A percentile compares a stretch with the other conserved stretches of the same genome.
Conservation (phyloP, 92 coral and sea anemone genomes). For the Blastomussa wellsi region DNA sequence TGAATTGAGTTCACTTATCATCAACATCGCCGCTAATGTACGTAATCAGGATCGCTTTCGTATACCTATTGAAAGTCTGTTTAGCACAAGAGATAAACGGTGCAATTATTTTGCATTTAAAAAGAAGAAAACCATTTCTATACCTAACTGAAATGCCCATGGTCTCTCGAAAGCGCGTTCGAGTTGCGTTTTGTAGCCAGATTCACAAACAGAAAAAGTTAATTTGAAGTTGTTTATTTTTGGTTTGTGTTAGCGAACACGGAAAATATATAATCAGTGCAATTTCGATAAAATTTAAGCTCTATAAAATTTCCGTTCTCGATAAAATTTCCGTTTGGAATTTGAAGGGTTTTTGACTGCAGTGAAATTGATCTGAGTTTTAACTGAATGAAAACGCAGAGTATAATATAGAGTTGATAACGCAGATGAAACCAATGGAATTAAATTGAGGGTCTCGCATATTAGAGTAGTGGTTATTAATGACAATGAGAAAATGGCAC, state of each 20-base stretch:
- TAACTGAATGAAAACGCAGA: background rate
- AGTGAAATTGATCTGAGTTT: background rate
- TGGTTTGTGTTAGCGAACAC: background rate
- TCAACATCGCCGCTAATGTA: background rate
- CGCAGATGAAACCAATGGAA: too few species aligned
- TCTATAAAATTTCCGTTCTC: background rate
- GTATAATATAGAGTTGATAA: background rate
- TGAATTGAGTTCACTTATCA: background rate
- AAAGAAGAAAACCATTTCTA: background rate
- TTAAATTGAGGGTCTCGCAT: too few species aligned
- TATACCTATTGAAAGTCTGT: background rate
- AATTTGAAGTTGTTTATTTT: background rate
- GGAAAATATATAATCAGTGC: background rate
- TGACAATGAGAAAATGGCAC: too few species aligned
- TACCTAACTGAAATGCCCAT: background rate
- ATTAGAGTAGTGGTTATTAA: too few species aligned
- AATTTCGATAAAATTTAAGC: too few species aligned
- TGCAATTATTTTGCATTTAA: background rate
- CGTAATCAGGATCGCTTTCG: background rate
- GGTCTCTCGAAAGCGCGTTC: background rate
- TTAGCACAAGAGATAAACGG: background rate
- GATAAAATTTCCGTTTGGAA: background rate
- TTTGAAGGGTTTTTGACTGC: background rate
- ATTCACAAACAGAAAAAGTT: background rate
- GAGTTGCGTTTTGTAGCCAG: background rate